Conservation (phyloP, 2,113 vertebrate species). For the Bubo bubo region DNA sequence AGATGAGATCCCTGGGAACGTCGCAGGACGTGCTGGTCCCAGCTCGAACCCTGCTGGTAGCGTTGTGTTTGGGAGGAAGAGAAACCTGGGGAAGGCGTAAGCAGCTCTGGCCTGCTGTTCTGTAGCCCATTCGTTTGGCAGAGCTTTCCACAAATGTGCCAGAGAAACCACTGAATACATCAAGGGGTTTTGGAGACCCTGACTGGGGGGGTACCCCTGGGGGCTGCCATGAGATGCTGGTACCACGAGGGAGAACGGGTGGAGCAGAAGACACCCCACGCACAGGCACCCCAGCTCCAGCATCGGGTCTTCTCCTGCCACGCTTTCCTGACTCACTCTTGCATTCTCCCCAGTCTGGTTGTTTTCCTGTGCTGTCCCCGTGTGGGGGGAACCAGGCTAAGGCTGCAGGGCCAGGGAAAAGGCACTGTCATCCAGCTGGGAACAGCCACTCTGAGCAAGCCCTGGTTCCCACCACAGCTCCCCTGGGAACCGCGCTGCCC, state of each 20-base stretch:
- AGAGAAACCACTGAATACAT: background rate
- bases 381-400: accelerated
- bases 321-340: background rate
- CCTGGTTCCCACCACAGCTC: background rate
- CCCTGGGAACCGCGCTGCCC: accelerated
- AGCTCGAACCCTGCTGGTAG: background rate
- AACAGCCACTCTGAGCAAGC: background rate
- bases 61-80: background rate
- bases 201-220: background rate
- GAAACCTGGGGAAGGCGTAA: background rate
- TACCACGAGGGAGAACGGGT: accelerated
- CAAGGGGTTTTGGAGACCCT: background rate
- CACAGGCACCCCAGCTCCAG: background rate
- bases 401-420: background rate
- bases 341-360: background rate
- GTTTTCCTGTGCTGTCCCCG: background rate
- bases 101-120: background rate
- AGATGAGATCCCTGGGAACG: background rate
- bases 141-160: background rate
- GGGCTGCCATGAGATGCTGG: background rate
- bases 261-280: background rate
- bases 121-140: background rate
- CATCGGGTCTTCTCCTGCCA: background rate
- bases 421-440: background rate
- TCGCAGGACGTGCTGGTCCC: background rate